Evolutionary conservation across 1,140 invertebrate species (phyloP).

Genomic region (Sminthurinus signatus): DNA sequence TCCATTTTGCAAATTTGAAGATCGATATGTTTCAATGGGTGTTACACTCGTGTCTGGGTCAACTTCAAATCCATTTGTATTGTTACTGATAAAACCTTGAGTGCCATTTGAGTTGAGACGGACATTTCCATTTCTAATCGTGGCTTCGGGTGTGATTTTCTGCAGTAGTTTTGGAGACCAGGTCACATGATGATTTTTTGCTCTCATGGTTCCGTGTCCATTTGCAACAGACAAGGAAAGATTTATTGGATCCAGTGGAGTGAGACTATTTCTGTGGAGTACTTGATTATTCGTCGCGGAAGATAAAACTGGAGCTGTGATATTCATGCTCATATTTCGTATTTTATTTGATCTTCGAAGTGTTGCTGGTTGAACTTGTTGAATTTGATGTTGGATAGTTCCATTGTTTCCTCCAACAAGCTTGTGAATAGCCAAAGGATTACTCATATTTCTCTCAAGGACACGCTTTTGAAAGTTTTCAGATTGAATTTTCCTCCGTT

Average conservation of each 20-base stretch:
- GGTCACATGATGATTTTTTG: constrained; percentile 40
- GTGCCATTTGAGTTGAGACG: constrained; percentile 17
- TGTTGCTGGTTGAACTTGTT: constrained; percentile 16
- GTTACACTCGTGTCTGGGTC: constrained; percentile 40
- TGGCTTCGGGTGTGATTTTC: constrained; percentile 30
- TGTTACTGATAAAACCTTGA: constrained; percentile 11
- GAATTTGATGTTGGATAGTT: too few relatives aligned
- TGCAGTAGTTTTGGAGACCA: constrained; percentile 41
- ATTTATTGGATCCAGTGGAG: constrained; percentile 31
- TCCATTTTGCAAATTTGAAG: constrained; percentile 21
- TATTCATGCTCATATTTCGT: constrained; percentile 38
- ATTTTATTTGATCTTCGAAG: constrained; percentile 39
- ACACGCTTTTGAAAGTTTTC: constrained; percentile 41
- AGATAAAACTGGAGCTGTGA: constrained; percentile 34
- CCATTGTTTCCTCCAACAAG: background rate
- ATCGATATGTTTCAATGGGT: constrained; percentile 36
- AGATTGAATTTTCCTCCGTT: constrained; percentile 39
- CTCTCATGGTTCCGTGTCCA: background rate
- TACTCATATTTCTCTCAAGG: constrained; percentile 39
- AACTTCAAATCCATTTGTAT: constrained; percentile 37
- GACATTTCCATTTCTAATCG: constrained; percentile 20
- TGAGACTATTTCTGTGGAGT: constrained; percentile 21
- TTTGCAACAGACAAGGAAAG: constrained; percentile 14
- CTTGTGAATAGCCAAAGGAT: constrained; percentile 40
- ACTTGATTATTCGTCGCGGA: constrained; percentile 14